Evolutionary conservation across 2,113 vertebrate genomes (phyloP), one percentile per base, ranked within the genome.

Genomic region (Pimephales promelas): DNA sequence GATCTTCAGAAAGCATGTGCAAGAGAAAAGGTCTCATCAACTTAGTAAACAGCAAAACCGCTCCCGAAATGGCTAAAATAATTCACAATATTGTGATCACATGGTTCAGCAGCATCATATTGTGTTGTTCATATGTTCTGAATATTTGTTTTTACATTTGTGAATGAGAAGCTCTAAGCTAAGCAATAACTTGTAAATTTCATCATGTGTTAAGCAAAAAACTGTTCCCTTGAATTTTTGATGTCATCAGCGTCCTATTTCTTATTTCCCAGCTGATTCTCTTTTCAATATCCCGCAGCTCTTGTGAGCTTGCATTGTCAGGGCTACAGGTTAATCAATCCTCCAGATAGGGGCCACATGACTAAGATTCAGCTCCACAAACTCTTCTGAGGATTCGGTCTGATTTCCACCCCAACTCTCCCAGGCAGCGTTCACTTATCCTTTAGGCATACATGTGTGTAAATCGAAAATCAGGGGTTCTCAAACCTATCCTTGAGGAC

Each of bases 361-460:
- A 82, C 85, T 76, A 87, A 85, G 85, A 89, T 16, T 43, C 74
- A 81, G 68, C 78, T 84, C 70, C 36, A 79, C 49, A 68, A 86
- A 83, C 71, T 79, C 76, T 54, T 64, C 72, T 6, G 28, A 76
- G 85, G 26, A 68, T 22, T 36, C 31, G 31, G 81, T 80, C 81
- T 86, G 36, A 75, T 79, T 36, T 83, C 70, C 78, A 62, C 64
- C 64, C 36, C 49, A 56, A 74, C 36, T 64, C 71, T 72, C 68
- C n/a, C 49, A 43, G 59, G 31, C 20, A 68, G 71, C 34, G 28
- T 54, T 61, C 49, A 59, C 66, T 79, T 61, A 6, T 78, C 56
- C 10, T 79, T 45, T 79, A 66, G 57, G 57, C n/a, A n/a, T n/a
- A n/a, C n/a, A 45, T 62, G 76, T 79, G 36, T 78, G 56, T 78